A percentile compares a stretch with the other conserved stretches of the same genome.
Conservation (phyloP, 2,888 invertebrate species). For the Pandemis corylana region DNA sequence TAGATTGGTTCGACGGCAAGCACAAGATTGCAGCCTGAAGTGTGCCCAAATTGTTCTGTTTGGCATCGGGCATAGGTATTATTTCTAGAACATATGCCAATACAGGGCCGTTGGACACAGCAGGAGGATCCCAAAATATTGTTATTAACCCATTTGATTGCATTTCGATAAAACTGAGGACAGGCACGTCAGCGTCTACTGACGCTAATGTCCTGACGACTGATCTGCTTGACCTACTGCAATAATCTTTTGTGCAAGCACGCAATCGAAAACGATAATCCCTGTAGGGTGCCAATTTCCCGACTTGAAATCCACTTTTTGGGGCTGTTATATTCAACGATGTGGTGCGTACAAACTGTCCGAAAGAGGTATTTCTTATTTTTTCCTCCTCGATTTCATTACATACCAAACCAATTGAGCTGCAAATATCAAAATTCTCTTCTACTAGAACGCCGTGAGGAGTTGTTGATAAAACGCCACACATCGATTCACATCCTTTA, state of each 20-base stretch:
- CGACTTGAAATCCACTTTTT: conserved; percentile 60
- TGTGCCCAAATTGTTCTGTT: conserved; percentile 50
- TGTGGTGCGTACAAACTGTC: conserved; percentile 60
- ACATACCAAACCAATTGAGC: conserved; percentile 55
- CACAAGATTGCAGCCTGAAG: conserved; percentile 66
- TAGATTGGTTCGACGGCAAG: conserved; percentile 53
- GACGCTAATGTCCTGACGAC: conserved; percentile 66
- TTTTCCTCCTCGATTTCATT: conserved; percentile 55
- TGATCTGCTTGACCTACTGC: conserved; percentile 68
- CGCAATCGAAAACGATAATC: conserved; percentile 74
- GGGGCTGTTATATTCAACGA: conserved; percentile 59
- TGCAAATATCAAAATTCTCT: conserved; percentile 71
- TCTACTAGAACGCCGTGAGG: conserved; percentile 66
- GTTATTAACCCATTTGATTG: conserved; percentile 56
- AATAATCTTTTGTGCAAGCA: conserved; percentile 62
- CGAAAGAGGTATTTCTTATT: conserved; percentile 57
- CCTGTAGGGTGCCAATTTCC: conserved; percentile 69
- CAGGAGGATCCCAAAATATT: conserved; percentile 69
- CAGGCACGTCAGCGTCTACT: conserved; percentile 63
- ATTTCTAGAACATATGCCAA: conserved; percentile 71
- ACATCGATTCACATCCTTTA: conserved; percentile 70
- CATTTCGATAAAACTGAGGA: conserved; percentile 50
- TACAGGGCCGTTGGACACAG: conserved; percentile 69
- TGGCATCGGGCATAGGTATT: conserved; percentile 60
- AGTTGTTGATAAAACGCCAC: conserved; percentile 65